Base-by-base conservation (phyloP, 2,888 invertebrate genomes). In the Parapristionchus giblindavisi region DNA sequence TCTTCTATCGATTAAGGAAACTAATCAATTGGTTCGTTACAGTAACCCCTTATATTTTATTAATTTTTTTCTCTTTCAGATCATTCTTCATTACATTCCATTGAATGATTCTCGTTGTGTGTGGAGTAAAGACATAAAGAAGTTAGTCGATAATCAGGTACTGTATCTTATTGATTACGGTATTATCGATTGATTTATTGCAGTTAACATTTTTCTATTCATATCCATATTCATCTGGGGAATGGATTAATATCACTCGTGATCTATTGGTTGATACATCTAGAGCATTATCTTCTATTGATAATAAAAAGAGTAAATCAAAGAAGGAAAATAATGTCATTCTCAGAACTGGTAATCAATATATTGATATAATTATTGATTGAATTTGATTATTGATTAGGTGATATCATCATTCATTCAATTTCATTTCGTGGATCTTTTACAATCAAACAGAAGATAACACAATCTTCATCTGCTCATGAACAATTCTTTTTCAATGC, bases 401-500 rank as follows among this genome's bases (percentile, higher is more conserved):
- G 80, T 1, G 83, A 81, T 63, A n/a, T 83, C 38, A 76, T 76
- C 8, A 56, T 81, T 11, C 78, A 82, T 29, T 80, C 83, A 14
- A 29, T 83, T 17, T 82, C 80, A 14, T 83, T 83, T 76, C 81
- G 81, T 27, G 83, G 83, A 11, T 60, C 77, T 43, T 34, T 77
- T n/a, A 74, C 78, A 0, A 71, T 83, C 1, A 65, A 60, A 34
- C 82, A 80, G 51, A 93, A 93, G 89, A 89, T 94, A 76, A 93
- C 93, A 6, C 89, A 95, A 73, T 92, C 93, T 24, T 92, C 93
- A 0, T 93, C 93, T 80, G 94, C 94, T 87, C 97, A 98, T 90
- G 91, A 93, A 90, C 92, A 93, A 80, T 94, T 95, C 89, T 97
- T 98, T 90, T 93, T 93, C 88, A 76, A 93, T 89, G 94, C 96